Conservation (phyloP, 1,140 invertebrate genomes). For the Wasmannia auropunctata region DNA sequence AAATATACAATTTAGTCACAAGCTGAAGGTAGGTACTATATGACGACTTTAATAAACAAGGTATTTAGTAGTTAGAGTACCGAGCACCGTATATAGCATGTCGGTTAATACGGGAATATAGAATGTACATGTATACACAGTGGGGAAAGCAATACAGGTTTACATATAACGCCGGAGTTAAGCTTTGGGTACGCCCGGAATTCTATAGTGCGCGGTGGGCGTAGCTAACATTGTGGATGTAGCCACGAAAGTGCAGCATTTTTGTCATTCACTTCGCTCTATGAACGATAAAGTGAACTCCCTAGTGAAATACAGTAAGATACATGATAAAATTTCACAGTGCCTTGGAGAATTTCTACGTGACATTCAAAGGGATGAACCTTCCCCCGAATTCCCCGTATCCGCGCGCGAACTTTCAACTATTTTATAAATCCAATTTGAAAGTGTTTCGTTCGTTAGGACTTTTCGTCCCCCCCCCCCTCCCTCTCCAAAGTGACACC, state of each 20-base stretch:
- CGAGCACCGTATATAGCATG: background rate
- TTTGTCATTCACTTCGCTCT: slow-evolving; percentile 36
- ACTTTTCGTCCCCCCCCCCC: too few species aligned
- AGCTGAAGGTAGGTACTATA: background rate
- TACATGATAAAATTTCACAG: slow-evolving; percentile 41
- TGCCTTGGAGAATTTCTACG: slow-evolving; percentile 14
- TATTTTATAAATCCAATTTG: slow-evolving; percentile 41
- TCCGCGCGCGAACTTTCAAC: background rate
- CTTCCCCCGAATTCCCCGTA: background rate
- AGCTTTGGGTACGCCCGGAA: slow-evolving; percentile 6
- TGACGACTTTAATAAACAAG: slow-evolving; percentile 34
- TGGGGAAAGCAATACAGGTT: background rate
- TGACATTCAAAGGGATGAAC: slow-evolving; percentile 21
- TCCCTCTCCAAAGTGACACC: background rate
- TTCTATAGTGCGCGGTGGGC: background rate
- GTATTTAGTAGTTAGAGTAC: slow-evolving; percentile 29
- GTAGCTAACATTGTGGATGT: background rate
- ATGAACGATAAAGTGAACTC: slow-evolving; percentile 44
- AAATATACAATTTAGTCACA: background rate
- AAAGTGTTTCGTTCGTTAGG: slow-evolving; percentile 9
- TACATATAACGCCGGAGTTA: background rate
- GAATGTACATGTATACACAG: slow-evolving; percentile 3
- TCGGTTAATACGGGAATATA: slow-evolving; percentile 14
- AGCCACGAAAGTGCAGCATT: slow-evolving; percentile 12
- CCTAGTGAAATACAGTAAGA: slow-evolving; percentile 37